Conservation (phyloP, 2,113 vertebrate genomes). For the Anser brachyrhynchus region DNA sequence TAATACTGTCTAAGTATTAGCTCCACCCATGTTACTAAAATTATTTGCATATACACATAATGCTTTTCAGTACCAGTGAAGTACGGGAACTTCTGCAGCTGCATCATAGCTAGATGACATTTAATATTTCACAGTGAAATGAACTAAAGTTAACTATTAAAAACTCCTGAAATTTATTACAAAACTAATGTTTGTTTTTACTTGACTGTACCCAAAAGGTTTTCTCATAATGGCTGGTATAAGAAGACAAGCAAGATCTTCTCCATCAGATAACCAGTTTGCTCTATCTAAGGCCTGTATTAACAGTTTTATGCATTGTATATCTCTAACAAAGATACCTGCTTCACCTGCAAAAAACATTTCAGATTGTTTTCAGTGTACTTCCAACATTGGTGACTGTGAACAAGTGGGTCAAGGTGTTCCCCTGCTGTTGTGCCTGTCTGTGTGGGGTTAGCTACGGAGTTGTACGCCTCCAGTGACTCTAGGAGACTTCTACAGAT, state of each 20-base stretch:
- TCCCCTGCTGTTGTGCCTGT: not conserved
- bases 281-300: not conserved
- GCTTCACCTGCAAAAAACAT: not conserved
- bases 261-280: not conserved
- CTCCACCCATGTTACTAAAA: not conserved
- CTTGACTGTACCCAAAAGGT: not conserved
- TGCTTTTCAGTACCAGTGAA: not conserved
- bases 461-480: accelerated
- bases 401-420: not conserved
- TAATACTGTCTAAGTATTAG: not conserved
- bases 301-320: not conserved
- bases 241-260: not conserved
- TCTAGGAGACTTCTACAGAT: not conserved
- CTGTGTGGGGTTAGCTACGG: not conserved
- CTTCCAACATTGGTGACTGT: accelerated
- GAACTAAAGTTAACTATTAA: not conserved
- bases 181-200: not conserved
- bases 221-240: not conserved
- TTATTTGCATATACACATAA: not conserved
- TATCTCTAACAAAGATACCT: not conserved
- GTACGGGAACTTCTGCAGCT: not conserved
- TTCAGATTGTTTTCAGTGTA: not conserved
- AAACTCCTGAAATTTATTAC: not conserved
- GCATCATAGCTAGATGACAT: not conserved
- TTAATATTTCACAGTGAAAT: not conserved